Base-by-base conservation (phyloP, 2,888 invertebrate species). In the Lottia scabra region DNA sequence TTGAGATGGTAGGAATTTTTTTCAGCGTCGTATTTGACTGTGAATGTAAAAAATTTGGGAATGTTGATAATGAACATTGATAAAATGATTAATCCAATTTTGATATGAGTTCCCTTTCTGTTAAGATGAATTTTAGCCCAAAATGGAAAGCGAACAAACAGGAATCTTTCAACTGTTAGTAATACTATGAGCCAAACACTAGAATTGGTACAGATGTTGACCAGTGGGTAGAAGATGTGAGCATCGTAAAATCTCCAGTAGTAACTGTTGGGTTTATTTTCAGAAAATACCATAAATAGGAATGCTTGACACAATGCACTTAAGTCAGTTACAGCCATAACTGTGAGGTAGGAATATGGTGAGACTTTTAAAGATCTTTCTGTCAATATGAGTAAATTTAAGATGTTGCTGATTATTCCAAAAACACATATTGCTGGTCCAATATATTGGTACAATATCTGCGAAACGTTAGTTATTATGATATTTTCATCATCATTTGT, bases 301-400 rank as follows among this genome's bases (percentile, higher is more conserved):
- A 87, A 80, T 12, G 84, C 82, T 27, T 87, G 79, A 2, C 81
- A 64, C 23, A 88, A 79, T n/a, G 84, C 85, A 12, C 78, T 62
- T 30, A 87, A 77, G 71, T 88, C 87, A 0, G 84, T 80, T 13
- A 82, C 76, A 0, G 87, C 87, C 64, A 88, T 80, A n/a, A 83
- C 85, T 3, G 83, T 83, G 13, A 88, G 81, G 75, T 87, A 86
- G 15, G 85, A 85, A 78, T 88, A 88, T 0, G 88, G 87, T 3
- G 87, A 87, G 71, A 85, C 84, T 27, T 84, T 85, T 70, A 88
- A 80, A 69, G 83, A 79, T 26, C 80, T 80, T 62, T 85, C 83
- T 19, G 84, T 82, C 16, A 88, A 79, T 19, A 88, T 85, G 38
- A 84, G 72, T 64, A 88, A 75, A 75, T 87, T 88, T 4, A 88